phyloP scores from a whole-genome alignment of 1,140 invertebrate genomes.

The Carposina sasakii region DNA sequence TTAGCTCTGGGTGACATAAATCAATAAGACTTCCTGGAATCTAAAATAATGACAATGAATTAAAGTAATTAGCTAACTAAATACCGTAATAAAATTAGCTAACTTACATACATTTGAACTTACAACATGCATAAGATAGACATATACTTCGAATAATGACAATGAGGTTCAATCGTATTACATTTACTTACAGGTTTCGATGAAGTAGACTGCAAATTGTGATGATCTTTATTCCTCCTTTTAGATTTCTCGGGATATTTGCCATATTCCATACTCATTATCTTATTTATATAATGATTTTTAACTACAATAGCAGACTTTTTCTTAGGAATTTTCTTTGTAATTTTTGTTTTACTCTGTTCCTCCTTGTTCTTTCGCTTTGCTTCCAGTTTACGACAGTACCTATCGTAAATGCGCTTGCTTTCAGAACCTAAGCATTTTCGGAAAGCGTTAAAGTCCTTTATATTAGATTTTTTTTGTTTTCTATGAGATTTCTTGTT shows the following conservation, averaged over 20 bases:
- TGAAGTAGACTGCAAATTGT: conserved; percentile 17
- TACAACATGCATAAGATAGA: no score
- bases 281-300: conserved; percentile 22
- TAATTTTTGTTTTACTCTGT: conserved; percentile 19
- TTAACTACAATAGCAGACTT: conserved; percentile 27
- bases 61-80: neutral
- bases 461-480: conserved; percentile 5
- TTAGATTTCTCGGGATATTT: conserved; percentile 21
- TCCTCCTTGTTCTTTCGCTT: conserved; percentile 22
- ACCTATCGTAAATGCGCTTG: conserved; percentile 10
- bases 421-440: no score
- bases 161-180: no score
- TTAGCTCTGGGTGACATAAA: conserved; percentile 33
- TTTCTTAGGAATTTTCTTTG: conserved; percentile 28
- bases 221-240: conserved; percentile 22
- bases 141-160: no score
- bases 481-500: conserved; percentile 18
- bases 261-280: conserved; percentile 17
- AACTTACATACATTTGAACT: neutral
- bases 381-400: conserved; percentile 14
- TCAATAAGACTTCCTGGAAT: conserved; percentile 46
- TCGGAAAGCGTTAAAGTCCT: no score
- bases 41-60: conserved; percentile 26
- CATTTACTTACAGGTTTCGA: conserved; percentile 35
- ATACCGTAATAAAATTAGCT: neutral